Percentiles rank a stretch among this genome's conserved stretches.
Evolutionary conservation across 2,113 vertebrate genomes (phyloP).

Genomic region (Riparia riparia): DNA sequence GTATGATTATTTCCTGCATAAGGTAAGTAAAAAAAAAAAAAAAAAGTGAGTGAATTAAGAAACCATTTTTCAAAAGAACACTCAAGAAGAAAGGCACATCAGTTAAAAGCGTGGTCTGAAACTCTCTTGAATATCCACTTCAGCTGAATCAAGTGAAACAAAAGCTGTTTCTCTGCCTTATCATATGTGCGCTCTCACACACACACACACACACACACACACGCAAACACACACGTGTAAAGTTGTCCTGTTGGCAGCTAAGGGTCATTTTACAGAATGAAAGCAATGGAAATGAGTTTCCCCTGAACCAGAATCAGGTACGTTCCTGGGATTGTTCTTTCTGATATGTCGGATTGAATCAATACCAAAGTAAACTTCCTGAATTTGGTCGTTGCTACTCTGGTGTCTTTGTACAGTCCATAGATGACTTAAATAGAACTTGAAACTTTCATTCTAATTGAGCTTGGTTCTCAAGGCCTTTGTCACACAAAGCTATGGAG

Average conservation of each 20-base stretch:
- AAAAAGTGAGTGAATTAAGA: background rate
- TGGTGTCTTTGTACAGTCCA: background rate
- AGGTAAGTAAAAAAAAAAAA: background rate
- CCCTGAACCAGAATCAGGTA: background rate
- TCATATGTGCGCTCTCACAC: background rate
- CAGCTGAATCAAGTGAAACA: background rate
- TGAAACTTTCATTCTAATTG: constrained; percentile 1
- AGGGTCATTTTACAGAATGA: constrained; percentile 38
- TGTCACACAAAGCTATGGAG: background rate
- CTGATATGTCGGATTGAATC: constrained; percentile 26
- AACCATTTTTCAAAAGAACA: background rate
- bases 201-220: no score
- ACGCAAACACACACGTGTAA: background rate
- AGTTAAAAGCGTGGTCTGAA: background rate
- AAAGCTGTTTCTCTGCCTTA: background rate
- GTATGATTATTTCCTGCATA: background rate
- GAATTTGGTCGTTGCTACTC: background rate
- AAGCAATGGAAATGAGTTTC: constrained; percentile 41
- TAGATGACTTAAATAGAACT: constrained; percentile 2
- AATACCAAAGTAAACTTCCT: constrained; percentile 27
- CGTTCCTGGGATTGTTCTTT: constrained; percentile 22
- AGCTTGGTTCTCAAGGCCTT: background rate
- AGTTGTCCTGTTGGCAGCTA: constrained; percentile 2
- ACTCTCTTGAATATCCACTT: background rate
- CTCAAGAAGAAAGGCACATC: background rate